A percentile compares a stretch with the other conserved stretches of the same genome.
phyloP scores from a whole-genome alignment of 2,888 invertebrate species.

The Macaria notata region DNA sequence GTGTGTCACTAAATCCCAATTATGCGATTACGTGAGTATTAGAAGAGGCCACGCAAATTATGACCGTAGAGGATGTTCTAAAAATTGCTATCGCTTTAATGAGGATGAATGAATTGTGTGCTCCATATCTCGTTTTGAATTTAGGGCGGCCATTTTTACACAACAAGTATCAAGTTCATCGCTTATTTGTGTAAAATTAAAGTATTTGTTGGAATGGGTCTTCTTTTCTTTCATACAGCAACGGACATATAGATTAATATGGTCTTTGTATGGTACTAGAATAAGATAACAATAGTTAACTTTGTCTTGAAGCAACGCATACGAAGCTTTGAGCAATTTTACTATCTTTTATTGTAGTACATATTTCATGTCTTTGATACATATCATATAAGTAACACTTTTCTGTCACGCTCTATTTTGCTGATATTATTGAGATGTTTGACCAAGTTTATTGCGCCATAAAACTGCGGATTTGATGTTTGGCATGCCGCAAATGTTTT shows the following conservation, averaged over 20 bases:
- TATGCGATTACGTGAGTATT: slow-evolving; percentile 45
- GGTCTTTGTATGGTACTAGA: no score
- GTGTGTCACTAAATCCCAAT: slow-evolving; percentile 36
- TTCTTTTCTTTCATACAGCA: no score
- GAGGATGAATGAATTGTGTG: slow-evolving; percentile 75
- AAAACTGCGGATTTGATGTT: slow-evolving; percentile 7
- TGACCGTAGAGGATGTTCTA: slow-evolving; percentile 68
- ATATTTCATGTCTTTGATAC: no score
- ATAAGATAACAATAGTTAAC: no score
- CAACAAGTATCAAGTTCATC: slow-evolving; percentile 8
- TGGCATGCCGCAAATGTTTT: slow-evolving; percentile 11
- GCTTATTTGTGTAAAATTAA: background rate
- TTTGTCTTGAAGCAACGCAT: no score
- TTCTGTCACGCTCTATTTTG: background rate
- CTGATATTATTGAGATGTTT: background rate
- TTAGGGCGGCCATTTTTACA: slow-evolving; percentile 38
- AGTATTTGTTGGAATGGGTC: no score
- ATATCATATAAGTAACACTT: no score
- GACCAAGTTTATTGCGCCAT: slow-evolving; percentile 10
- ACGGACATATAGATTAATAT: no score
- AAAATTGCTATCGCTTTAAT: slow-evolving; percentile 71
- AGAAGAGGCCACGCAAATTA: slow-evolving; percentile 57
- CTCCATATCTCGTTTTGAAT: slow-evolving; percentile 50
- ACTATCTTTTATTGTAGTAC: no score
- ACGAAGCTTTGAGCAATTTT: no score